These are phyloP conservation scores for Microtus obscurus DNA, from an alignment of 2,797 vertebrate genomes.

Conservation along the genomic window DNA sequence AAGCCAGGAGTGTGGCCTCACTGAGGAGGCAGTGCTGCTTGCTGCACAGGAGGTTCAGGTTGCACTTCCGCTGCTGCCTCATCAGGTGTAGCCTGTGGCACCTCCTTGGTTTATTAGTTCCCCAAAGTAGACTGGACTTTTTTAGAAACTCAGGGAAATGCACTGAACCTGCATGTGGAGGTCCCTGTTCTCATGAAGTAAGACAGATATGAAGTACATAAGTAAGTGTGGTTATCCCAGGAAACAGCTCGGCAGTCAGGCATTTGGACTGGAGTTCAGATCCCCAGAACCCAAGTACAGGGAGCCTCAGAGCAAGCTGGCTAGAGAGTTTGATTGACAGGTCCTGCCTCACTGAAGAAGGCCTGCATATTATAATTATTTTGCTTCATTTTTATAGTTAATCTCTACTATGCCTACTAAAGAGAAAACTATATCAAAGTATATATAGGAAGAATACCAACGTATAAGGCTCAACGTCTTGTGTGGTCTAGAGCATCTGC, in stretches of 20 bases:
- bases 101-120: slow-evolving; percentile 40
- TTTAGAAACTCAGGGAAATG: neutral
- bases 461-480: neutral
- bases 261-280: neutral
- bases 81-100: slow-evolving; percentile 72
- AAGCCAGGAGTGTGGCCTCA: slow-evolving; percentile 84
- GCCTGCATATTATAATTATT: neutral
- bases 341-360: neutral
- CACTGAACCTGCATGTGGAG: neutral
- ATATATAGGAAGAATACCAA: neutral
- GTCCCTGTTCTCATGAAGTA: neutral
- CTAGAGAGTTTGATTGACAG: neutral
- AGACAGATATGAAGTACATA: neutral
- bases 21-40: slow-evolving; percentile 57
- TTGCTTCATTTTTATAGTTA: neutral
- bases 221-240: neutral
- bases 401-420: neutral
- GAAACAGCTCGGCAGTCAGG: neutral
- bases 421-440: neutral
- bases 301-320: neutral
- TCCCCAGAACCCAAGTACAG: neutral
- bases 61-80: slow-evolving; percentile 32
- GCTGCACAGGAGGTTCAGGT: slow-evolving; percentile 75
- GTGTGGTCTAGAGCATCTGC: neutral
- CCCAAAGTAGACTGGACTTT: neutral